A percentile compares a stretch with the other conserved stretches of the same genome.
These are phyloP conservation scores for Hippocampus abdominalis DNA, from an alignment of 2,113 vertebrate genomes.

Conservation along the genomic window DNA sequence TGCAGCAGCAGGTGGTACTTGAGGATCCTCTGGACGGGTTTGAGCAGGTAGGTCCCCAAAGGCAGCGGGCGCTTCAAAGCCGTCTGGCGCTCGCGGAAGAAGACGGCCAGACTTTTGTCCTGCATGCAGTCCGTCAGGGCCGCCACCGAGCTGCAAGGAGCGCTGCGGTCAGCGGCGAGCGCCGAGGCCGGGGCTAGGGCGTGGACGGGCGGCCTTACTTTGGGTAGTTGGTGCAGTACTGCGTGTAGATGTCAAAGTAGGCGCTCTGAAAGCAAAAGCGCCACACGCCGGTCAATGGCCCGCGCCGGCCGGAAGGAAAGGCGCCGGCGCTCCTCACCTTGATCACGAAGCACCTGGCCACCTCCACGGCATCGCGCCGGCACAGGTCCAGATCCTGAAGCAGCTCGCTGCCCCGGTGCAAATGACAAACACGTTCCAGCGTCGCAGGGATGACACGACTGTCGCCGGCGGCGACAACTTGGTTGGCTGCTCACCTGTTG, in stretches of 20 bases:
- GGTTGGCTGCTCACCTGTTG: constrained; percentile 76
- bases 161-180: no score
- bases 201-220: constrained; percentile 74
- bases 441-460: background rate
- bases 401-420: constrained; percentile 73
- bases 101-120: constrained; percentile 83
- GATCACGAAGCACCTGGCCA: constrained; percentile 87
- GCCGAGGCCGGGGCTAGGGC: background rate
- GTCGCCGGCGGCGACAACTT: no score
- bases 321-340: constrained; percentile 73
- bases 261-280: constrained; percentile 73
- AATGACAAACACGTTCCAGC: background rate
- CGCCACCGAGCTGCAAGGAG: constrained; percentile 79
- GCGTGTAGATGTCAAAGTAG: constrained; percentile 92
- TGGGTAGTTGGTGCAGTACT: constrained; percentile 97
- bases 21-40: constrained; percentile 93
- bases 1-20: constrained; percentile 95
- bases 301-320: no score
- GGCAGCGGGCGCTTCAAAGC: constrained; percentile 79
- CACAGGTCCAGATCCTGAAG: constrained; percentile 87
- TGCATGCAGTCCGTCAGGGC: constrained; percentile 88
- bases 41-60: constrained; percentile 89
- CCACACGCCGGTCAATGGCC: background rate
- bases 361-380: constrained; percentile 80
- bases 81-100: constrained; percentile 86